Evolutionary conservation across 2,888 invertebrate genomes (phyloP).

Genomic region (Drosophila colorata): DNA sequence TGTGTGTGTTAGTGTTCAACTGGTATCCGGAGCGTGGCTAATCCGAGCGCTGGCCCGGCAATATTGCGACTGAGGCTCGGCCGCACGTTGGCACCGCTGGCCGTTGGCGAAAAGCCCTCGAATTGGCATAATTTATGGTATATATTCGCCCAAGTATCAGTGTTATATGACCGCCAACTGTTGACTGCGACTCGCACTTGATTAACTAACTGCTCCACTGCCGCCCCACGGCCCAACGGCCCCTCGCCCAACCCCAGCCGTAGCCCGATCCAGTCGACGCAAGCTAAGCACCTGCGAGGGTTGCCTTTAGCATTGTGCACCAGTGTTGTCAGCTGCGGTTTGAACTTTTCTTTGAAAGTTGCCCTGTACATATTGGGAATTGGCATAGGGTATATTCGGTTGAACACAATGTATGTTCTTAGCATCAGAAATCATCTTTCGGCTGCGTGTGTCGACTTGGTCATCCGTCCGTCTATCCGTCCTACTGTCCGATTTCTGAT

Average conservation of each 20-base stretch:
- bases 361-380: too few relatives aligned
- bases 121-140: conserved; percentile 13
- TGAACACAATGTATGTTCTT: too few relatives aligned
- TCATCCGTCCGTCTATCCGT: too few relatives aligned
- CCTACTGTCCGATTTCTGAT: too few relatives aligned
- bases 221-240: too few relatives aligned
- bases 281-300: neutral
- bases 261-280: neutral
- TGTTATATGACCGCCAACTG: conserved; percentile 14
- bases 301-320: neutral
- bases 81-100: neutral
- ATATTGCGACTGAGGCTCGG: conserved; percentile 47
- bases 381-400: too few relatives aligned
- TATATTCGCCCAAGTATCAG: conserved; percentile 6
- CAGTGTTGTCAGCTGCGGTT: too few relatives aligned
- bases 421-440: too few relatives aligned
- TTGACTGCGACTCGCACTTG: neutral
- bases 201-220: neutral
- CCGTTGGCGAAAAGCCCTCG: neutral
- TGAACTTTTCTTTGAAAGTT: too few relatives aligned
- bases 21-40: conserved; percentile 21
- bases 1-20: too few relatives aligned
- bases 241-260: neutral
- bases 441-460: too few relatives aligned
- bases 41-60: conserved; percentile 33